Evolutionary conservation across 2,797 vertebrate species (phyloP).

Genomic region (Helicolenus hilgendorfi): DNA sequence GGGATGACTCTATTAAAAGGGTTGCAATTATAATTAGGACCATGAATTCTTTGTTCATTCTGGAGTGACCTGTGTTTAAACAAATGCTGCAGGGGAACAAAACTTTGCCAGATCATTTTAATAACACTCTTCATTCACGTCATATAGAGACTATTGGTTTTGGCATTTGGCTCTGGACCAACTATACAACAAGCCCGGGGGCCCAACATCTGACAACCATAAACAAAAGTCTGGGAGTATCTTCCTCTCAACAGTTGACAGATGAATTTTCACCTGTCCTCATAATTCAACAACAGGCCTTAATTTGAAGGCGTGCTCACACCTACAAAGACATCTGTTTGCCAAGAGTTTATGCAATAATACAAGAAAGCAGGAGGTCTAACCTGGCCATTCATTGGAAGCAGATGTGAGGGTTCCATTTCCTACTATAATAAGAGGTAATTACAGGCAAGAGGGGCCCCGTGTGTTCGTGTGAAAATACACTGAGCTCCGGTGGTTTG

Average conservation of each 20-base stretch:
- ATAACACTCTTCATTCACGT: slow-evolving; percentile 1
- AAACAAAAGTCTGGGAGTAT: slow-evolving; percentile 72
- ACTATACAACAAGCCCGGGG: slow-evolving; percentile 35
- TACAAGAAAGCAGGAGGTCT: slow-evolving; percentile 76
- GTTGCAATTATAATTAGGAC: not conserved
- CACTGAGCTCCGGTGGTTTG: slow-evolving; percentile 56
- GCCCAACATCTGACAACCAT: slow-evolving; percentile 61
- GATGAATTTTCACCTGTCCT: slow-evolving; percentile 80
- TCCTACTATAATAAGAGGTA: slow-evolving; percentile 86
- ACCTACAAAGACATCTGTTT: slow-evolving; percentile 87
- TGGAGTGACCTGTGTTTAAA: not conserved
- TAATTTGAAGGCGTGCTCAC: slow-evolving; percentile 81
- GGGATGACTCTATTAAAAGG: not conserved
- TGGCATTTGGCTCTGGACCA: slow-evolving; percentile 10
- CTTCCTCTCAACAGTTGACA: slow-evolving; percentile 62
- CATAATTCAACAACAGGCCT: slow-evolving; percentile 75
- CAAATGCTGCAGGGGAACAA: not conserved
- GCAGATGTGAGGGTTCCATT: slow-evolving; percentile 89
- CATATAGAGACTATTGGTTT: slow-evolving; percentile 27
- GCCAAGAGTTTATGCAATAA: slow-evolving; percentile 78
- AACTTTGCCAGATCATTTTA: slow-evolving; percentile 27
- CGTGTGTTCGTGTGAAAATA: slow-evolving; percentile 79
- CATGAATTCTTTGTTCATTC: not conserved
- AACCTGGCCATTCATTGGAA: slow-evolving; percentile 88
- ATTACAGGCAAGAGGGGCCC: slow-evolving; percentile 82